Evolutionary conservation across 2,888 invertebrate species (phyloP), one percentile per base, ranked within the genome.

Genomic region (Brachyptera risi): DNA sequence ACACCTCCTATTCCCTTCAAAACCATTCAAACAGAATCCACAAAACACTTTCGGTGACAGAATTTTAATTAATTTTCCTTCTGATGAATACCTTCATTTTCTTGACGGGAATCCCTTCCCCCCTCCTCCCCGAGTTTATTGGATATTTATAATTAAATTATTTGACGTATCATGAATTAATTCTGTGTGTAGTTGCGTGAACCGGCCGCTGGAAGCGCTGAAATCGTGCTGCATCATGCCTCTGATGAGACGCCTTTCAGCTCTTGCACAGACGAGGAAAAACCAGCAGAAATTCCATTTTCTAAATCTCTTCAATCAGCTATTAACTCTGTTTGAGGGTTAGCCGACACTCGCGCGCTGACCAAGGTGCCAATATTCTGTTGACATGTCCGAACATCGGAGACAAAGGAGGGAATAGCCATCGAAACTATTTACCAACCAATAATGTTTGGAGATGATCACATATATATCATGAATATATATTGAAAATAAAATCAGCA

Each of bases 221-320:
- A 17, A 51, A 51, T 17, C 54, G n/a, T 59, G 61, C 56, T 35
- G 7, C 56, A 56, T 61, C 61, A 57, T 40, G 31, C 57, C 19
- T 21, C 57, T 61, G 49, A 61, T 61, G 61, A 49, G 57, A 61
- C 31, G 56, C 49, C 57, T 38, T 56, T 49, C 38, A 31, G 27
- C 38, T 9, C 56, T n/a, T n/a, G n/a, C n/a, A n/a, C n/a, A n/a
- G n/a, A n/a, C n/a, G n/a, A n/a, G n/a, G 35, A 50, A 35, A 61
- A 44, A 56, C 38, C 26, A 24, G 17, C 37, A 61, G 49, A 47
- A 61, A 49, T 61, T 44, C 38, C 61, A 57, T 57, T 61, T 61
- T 56, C 35, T 56, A 38, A 61, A 49, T 61, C 61, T 61, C 47
- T 44, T n/a, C n/a, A 57, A 61, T 61, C 61, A 49, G 61, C 57